Percentiles rank a stretch among this genome's conserved stretches.
Conservation (phyloP, 2,797 vertebrate genomes). For the Cossypha dichroa region DNA sequence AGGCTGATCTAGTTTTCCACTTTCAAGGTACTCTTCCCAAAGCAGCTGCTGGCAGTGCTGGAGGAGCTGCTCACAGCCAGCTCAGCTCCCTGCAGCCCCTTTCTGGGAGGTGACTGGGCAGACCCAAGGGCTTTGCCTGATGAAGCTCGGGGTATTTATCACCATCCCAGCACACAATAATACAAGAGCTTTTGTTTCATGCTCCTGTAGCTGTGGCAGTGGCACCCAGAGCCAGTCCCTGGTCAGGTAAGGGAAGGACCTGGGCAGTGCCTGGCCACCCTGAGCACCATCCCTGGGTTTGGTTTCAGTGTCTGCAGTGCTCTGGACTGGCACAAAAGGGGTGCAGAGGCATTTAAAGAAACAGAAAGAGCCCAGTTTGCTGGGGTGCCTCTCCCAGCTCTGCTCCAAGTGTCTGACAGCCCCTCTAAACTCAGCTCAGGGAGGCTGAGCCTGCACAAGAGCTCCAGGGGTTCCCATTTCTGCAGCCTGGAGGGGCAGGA, state of each 20-base stretch:
- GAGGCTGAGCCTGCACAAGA: background rate
- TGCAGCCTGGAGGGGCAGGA: background rate
- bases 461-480: background rate
- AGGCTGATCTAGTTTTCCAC: conserved; percentile 29
- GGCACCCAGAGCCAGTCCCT: background rate
- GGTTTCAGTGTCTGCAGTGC: background rate
- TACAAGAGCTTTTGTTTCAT: background rate
- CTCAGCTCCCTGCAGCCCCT: background rate
- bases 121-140: background rate
- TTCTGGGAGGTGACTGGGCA: background rate
- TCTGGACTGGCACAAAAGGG: background rate
- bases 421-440: background rate
- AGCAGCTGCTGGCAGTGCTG: background rate
- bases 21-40: conserved; percentile 10
- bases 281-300: background rate
- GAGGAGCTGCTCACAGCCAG: background rate
- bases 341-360: background rate
- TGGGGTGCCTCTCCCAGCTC: background rate
- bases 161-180: background rate
- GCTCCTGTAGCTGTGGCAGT: background rate
- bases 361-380: background rate
- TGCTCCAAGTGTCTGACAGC: background rate
- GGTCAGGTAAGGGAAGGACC: background rate
- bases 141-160: background rate
- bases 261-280: background rate